Percentiles rank a stretch among this genome's conserved stretches.
Conservation (phyloP, 2,888 invertebrate genomes). For the Rhorus exstirpatorius region DNA sequence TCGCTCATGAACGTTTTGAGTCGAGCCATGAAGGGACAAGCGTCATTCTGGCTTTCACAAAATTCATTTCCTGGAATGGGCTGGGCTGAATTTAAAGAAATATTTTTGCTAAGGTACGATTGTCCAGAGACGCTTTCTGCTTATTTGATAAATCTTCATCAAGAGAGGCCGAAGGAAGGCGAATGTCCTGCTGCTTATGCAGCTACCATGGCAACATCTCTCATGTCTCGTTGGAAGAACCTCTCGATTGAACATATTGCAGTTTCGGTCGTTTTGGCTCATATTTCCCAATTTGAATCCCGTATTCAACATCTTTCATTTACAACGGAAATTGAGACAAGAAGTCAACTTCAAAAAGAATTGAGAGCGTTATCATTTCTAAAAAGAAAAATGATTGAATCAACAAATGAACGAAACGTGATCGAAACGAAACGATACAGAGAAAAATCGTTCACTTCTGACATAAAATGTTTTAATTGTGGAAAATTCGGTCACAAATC, state of each 20-base stretch:
- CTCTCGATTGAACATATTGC: neutral
- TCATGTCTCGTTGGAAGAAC: constrained; percentile 10
- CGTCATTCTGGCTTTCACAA: constrained; percentile 3
- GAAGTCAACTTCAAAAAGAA: constrained; percentile 10
- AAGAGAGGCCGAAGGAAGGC: neutral
- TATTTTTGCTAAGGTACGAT: constrained; percentile 1
- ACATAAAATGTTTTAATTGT: neutral
- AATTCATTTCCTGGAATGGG: neutral
- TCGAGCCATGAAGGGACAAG: constrained; percentile 3
- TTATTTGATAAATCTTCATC: neutral
- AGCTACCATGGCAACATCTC: neutral
- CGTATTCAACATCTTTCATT: constrained; percentile 1
- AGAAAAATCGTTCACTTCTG: neutral
- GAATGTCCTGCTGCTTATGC: constrained; percentile 14
- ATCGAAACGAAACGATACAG: constrained; percentile 3
- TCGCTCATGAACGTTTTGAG: neutral
- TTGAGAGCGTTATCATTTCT: constrained; percentile 17
- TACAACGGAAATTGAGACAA: neutral
- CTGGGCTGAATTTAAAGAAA: constrained; percentile 2
- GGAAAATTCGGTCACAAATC: constrained; percentile 15
- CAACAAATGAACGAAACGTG: neutral
- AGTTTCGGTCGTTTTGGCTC: neutral
- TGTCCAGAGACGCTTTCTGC: neutral
- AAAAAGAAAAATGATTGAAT: constrained; percentile 17
- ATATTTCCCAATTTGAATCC: constrained; percentile 6